Evolutionary conservation across 2,797 vertebrate genomes (phyloP).

Genomic region (Otolemur crassicaudatus): DNA sequence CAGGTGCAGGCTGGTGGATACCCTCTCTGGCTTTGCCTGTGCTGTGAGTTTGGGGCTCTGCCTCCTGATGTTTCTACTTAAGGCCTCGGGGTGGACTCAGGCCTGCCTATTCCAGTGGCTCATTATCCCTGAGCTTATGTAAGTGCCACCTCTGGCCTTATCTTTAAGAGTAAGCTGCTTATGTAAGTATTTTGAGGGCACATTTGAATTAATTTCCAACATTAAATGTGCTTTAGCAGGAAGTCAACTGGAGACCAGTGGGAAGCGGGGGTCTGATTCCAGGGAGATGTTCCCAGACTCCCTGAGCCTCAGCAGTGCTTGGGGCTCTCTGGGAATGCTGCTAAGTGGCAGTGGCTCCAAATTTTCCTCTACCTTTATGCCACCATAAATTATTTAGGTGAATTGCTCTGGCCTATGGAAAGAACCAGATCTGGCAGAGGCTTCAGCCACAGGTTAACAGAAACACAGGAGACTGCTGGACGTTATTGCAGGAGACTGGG

Average conservation of each 20-base stretch:
- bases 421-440: neutral
- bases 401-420: constrained; percentile 15
- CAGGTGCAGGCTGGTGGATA: neutral
- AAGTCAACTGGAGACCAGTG: neutral
- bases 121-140: neutral
- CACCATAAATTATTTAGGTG: constrained; percentile 34
- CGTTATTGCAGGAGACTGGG: neutral
- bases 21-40: rapidly evolving
- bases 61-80: neutral
- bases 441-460: neutral
- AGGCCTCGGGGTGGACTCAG: neutral
- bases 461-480: neutral
- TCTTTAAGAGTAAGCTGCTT: constrained; percentile 51
- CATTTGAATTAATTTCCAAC: constrained; percentile 43
- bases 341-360: neutral
- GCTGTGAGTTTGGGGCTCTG: neutral
- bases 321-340: neutral
- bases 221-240: neutral
- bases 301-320: neutral
- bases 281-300: neutral
- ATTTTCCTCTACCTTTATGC: neutral
- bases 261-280: neutral
- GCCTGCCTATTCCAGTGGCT: neutral
- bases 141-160: neutral
- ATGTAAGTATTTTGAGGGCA: neutral